Conservation (phyloP, 2,888 invertebrate species). For the Epistrophella euchroma region DNA sequence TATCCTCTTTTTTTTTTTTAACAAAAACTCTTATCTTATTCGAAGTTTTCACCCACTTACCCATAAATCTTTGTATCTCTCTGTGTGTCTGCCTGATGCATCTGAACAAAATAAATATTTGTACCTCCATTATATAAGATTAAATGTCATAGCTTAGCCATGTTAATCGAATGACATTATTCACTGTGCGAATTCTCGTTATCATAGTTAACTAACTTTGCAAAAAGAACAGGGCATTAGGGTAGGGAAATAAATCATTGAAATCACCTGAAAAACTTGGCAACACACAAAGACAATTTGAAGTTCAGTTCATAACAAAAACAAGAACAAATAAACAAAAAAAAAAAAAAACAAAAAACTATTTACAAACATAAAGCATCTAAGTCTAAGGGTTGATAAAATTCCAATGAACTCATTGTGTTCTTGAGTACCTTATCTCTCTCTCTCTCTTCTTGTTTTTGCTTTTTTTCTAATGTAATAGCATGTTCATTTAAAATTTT, state of each 20-base stretch:
- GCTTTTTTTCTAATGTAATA: too few species aligned
- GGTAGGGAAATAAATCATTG: not conserved
- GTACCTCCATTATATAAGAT: not conserved
- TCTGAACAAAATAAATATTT: not conserved
- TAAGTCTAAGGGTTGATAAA: constrained; percentile 32
- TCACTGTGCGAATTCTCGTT: constrained; percentile 3
- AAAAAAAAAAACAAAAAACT: not conserved
- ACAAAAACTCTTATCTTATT: not conserved
- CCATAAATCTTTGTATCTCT: not conserved
- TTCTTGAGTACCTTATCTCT: not conserved
- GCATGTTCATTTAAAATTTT: not conserved
- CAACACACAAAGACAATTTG: not conserved
- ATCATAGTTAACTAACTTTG: not conserved
- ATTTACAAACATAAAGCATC: not conserved
- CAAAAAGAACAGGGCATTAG: constrained; percentile 1
- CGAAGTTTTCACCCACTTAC: constrained; percentile 9
- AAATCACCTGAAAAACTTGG: not conserved
- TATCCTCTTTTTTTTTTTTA: not conserved
- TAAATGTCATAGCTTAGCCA: constrained; percentile 4
- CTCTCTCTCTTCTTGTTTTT: too few species aligned
- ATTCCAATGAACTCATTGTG: constrained; percentile 27
- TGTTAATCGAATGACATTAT: constrained; percentile 20
- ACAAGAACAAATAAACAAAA: not conserved
- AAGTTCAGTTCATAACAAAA: not conserved
- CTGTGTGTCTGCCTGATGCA: not conserved